Percentiles rank a stretch among this genome's conserved stretches.
Evolutionary conservation across 2,888 invertebrate genomes (phyloP).

Genomic region (Drosophila picticornis): DNA sequence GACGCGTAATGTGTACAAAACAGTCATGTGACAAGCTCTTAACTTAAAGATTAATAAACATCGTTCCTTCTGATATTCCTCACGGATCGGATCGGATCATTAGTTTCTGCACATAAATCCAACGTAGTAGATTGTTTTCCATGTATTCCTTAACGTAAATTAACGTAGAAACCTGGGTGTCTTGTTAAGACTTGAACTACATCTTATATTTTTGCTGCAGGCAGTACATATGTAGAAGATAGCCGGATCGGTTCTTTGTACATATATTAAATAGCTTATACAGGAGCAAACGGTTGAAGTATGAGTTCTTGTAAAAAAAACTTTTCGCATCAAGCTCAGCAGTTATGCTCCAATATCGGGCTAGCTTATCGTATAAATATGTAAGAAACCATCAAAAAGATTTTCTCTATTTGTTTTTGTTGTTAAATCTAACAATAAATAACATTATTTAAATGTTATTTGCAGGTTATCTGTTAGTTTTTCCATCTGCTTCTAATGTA

Average conservation of each 20-base stretch:
- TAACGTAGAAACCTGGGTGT: neutral
- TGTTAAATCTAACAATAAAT: neutral
- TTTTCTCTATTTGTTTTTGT: neutral
- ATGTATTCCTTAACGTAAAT: neutral
- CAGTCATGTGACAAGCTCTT: neutral
- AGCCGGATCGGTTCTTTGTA: neutral
- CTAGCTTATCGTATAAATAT: neutral
- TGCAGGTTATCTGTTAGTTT: constrained; percentile 22
- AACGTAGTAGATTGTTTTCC: neutral
- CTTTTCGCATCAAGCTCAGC: neutral
- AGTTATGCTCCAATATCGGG: neutral
- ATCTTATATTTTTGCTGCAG: neutral
- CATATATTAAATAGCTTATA: neutral
- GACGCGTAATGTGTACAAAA: neutral
- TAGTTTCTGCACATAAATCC: neutral
- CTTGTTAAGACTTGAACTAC: neutral
- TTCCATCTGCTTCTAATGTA: neutral
- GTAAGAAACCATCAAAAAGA: neutral
- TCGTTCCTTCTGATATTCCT: neutral
- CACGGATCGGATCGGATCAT: neutral
- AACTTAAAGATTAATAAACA: neutral
- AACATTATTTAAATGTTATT: neutral
- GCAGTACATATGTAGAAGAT: neutral
- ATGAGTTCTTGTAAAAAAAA: neutral
- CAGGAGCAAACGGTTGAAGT: neutral